These are phyloP conservation scores for Patella caerulea DNA, from an alignment of 2,888 invertebrate species.

Conservation along the genomic window DNA sequence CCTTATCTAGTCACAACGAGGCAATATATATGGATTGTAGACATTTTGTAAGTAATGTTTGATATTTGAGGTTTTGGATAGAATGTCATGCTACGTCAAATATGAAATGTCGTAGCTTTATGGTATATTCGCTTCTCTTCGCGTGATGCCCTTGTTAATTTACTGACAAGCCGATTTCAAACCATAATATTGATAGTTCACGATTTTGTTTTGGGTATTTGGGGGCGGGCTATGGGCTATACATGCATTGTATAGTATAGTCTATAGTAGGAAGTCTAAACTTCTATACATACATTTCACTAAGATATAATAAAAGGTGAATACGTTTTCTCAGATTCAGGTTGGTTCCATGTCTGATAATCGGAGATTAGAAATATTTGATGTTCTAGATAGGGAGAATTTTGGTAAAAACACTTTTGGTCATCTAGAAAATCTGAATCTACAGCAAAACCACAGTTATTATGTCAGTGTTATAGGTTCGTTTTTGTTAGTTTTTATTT, in stretches of 20 bases:
- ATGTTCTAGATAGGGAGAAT: slow-evolving; percentile 24
- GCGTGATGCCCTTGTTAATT: not conserved
- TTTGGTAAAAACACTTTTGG: slow-evolving; percentile 21
- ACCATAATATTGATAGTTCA: not conserved
- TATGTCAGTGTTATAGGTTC: slow-evolving; percentile 31
- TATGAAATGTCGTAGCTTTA: not conserved
- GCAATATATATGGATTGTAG: slow-evolving; percentile 40
- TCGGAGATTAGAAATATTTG: slow-evolving; percentile 6
- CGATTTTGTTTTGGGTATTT: no score
- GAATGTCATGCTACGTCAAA: not conserved
- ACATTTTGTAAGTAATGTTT: slow-evolving; percentile 41
- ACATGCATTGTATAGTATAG: no score
- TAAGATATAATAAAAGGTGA: no score
- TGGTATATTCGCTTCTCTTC: not conserved
- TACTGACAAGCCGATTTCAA: not conserved
- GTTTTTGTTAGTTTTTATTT: slow-evolving; percentile 4
- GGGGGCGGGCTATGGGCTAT: no score
- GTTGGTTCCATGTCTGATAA: slow-evolving; percentile 21
- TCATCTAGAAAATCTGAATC: slow-evolving; percentile 10
- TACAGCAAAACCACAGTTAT: slow-evolving; percentile 22
- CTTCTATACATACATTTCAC: not conserved
- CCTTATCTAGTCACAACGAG: slow-evolving; percentile 41
- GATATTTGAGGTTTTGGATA: not conserved
- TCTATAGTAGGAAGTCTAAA: not conserved
- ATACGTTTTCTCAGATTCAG: slow-evolving; percentile 12